These are phyloP conservation scores for Microchirus variegatus DNA, from an alignment of 2,797 vertebrate genomes.

Conservation along the genomic window DNA sequence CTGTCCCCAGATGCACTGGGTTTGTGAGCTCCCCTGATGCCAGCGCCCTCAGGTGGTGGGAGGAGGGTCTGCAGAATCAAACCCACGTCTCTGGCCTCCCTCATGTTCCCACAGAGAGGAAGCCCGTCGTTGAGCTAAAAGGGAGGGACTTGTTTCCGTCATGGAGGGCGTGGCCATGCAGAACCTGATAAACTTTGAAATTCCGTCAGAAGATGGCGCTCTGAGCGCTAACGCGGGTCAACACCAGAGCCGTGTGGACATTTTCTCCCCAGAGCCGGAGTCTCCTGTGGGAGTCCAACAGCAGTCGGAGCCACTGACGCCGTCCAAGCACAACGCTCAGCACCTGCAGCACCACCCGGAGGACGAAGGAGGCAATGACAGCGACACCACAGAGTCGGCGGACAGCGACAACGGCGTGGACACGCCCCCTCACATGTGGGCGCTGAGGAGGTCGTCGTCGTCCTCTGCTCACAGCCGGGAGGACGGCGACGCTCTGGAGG, in stretches of 20 bases:
- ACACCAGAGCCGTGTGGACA: conserved; percentile 42
- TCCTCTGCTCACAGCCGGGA: conserved; percentile 90
- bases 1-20: conserved; percentile 52
- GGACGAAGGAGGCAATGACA: conserved; percentile 74
- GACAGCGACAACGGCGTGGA: conserved; percentile 93
- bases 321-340: conserved; percentile 31
- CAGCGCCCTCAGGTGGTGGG: conserved; percentile 26
- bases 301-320: conserved; percentile 66
- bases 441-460: conserved; percentile 86
- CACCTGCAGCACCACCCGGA: conserved; percentile 34
- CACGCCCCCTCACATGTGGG: conserved; percentile 75
- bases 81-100: neutral
- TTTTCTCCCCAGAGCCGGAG: conserved; percentile 65
- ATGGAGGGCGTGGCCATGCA: conserved; percentile 89
- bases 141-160: conserved; percentile 11
- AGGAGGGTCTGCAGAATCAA: conserved; percentile 11
- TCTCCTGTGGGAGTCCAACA: conserved; percentile 33
- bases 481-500: conserved; percentile 75
- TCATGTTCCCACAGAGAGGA: conserved; percentile 28
- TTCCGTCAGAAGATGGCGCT: conserved; percentile 55
- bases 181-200: conserved; percentile 89
- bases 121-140: conserved; percentile 1
- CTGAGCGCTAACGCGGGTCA: conserved; percentile 29
- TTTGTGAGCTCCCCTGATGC: conserved; percentile 27
- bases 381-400: conserved; percentile 92